phyloP scores from a whole-genome alignment of 2,113 vertebrate genomes.

The Carassius carassius region DNA sequence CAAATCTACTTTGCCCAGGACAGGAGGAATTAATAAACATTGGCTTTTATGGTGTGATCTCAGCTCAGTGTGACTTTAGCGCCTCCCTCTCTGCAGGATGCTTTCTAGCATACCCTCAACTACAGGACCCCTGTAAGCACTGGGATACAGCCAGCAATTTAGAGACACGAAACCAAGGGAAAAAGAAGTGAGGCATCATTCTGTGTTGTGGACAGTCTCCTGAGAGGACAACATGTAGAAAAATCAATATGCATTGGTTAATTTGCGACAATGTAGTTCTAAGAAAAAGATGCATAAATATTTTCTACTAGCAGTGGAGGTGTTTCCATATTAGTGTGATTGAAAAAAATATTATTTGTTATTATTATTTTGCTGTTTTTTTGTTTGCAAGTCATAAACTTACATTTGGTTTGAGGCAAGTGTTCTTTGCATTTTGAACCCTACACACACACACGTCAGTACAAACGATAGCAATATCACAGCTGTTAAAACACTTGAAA shows the following conservation, averaged over 20 bases:
- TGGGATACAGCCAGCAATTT: constrained; percentile 9
- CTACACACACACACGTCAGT: background rate
- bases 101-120: constrained; percentile 18
- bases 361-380: background rate
- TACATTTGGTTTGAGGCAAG: background rate
- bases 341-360: background rate
- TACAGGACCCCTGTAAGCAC: background rate
- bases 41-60: constrained; percentile 15
- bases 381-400: background rate
- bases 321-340: background rate
- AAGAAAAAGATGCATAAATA: background rate
- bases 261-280: background rate
- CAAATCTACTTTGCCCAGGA: background rate
- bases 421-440: background rate
- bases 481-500: constrained; percentile 1
- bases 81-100: constrained; percentile 5
- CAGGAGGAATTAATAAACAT: constrained; percentile 35
- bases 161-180: background rate
- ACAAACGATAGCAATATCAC: too few species aligned
- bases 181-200: background rate
- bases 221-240: background rate
- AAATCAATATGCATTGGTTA: background rate
- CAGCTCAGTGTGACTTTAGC: background rate
- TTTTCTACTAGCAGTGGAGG: background rate
- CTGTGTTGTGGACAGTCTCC: constrained; percentile 12